Percentiles rank a stretch among this genome's conserved stretches.
Conservation (phyloP, 2,888 invertebrate species). For the Emmelina monodactyla region DNA sequence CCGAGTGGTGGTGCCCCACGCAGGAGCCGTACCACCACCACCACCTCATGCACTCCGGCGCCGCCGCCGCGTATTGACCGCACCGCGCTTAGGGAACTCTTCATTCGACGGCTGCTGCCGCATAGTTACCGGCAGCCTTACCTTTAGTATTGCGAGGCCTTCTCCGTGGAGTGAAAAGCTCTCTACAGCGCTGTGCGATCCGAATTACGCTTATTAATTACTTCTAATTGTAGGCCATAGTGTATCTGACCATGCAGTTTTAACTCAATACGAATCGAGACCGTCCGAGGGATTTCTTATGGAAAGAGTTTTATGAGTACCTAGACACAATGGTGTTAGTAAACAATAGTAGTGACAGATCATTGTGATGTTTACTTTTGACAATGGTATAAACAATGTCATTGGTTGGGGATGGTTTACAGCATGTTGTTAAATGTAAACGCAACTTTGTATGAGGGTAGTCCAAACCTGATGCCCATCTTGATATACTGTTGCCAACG, state of each 20-base stretch:
- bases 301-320: constrained; percentile 1
- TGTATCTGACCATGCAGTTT: neutral
- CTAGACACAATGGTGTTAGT: neutral
- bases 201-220: constrained; percentile 51
- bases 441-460: constrained; percentile 18
- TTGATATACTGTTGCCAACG: too few species aligned
- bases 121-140: neutral
- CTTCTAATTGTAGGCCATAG: constrained; percentile 20
- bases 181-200: constrained; percentile 28
- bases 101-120: constrained; percentile 39
- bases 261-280: neutral
- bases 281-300: neutral
- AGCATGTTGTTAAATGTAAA: constrained; percentile 37
- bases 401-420: constrained; percentile 34
- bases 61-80: constrained; percentile 80
- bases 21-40: constrained; percentile 64
- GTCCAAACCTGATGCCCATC: neutral
- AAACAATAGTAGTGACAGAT: constrained; percentile 21
- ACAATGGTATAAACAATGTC: constrained; percentile 36
- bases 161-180: constrained; percentile 57
- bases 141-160: neutral
- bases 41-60: constrained; percentile 71
- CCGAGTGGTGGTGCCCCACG: constrained; percentile 60
- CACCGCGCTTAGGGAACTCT: constrained; percentile 64
- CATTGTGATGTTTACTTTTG: constrained; percentile 25